Evolutionary conservation across 1,140 invertebrate genomes (phyloP), one percentile per base, ranked within the genome.

Genomic region (Wiebesia pumilae): DNA sequence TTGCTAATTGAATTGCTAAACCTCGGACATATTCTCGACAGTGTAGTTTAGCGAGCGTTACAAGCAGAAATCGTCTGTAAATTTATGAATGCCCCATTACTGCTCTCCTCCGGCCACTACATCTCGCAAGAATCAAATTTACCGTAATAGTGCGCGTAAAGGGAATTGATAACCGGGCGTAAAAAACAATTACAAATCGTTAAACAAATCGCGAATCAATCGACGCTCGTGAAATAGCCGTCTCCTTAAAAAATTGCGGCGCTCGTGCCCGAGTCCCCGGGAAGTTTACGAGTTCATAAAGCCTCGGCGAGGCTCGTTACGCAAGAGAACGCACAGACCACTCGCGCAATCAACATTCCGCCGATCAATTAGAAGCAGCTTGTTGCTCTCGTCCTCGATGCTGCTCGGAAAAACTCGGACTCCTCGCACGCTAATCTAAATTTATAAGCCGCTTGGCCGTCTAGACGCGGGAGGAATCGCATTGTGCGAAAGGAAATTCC

Each of bases 401-500:
- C 30, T 0, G 40, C 58, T 27, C 58, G 21, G 58, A 62, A 62
- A 62, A 62, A 27, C 58, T 24, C 24, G 58, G 24, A 27, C 24
- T 58, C 67, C 38, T n/a, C 73, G n/a, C 7, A 43, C 4, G 40
- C 77, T 69, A 67, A 79, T 80, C 62, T 69, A 69, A 85, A 85
- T 85, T 85, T 69, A 80, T 33, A 80, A 71, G 62, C 30, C 40
- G 21, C 58, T 19, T n/a, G n/a, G 54, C 51, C 40, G 77, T 80
- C 62, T 67, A 69, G 77, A 85, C 58, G 75, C 40, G 62, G n/a
- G 75, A 43, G 73, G 62, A 83, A 83, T 69, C 81, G 69, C 51
- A 83, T 83, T 78, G 83, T 84, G 65, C 40, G 40, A 83, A 24
- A 84, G 83, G 38, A 78, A 85, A 85, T 80, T 85, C 84, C 84